Conservation (phyloP, 2,113 vertebrate species). For the Cricetomys ansorgei region DNA sequence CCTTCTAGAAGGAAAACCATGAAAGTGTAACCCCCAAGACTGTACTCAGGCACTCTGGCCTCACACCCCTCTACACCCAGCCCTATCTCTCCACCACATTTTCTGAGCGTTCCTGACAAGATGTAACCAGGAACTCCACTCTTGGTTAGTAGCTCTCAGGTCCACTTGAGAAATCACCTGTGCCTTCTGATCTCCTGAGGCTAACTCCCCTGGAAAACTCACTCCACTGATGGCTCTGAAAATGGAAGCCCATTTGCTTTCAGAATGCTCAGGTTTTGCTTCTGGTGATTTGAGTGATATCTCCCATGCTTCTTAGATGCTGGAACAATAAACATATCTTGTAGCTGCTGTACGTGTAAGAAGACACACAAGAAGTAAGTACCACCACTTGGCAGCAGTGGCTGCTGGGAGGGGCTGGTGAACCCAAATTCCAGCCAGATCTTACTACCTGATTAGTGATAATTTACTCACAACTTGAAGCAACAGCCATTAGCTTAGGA, state of each 20-base stretch:
- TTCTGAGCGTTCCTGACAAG: accelerated
- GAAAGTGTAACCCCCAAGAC: accelerated
- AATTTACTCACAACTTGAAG: constrained; percentile 47
- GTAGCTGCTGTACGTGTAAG: background rate
- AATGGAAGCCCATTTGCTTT: background rate
- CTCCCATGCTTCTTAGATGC: background rate
- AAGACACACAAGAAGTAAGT: background rate
- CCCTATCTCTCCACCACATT: too few species aligned
- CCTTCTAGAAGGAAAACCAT: background rate
- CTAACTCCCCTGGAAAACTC: accelerated
- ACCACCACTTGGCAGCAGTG: background rate
- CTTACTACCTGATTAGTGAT: constrained; percentile 15
- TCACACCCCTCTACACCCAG: accelerated
- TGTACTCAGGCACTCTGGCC: accelerated
- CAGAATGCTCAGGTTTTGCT: background rate
- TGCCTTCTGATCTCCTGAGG: background rate
- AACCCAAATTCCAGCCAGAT: background rate
- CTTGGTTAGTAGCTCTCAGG: accelerated
- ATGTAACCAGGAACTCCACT: background rate
- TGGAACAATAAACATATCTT: background rate
- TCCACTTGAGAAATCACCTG: accelerated
- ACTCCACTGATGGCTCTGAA: background rate
- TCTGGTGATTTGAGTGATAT: background rate
- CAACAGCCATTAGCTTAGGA: background rate
- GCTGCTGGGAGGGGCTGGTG: background rate